Evolutionary conservation across 2,113 vertebrate species (phyloP).

Genomic region (Balaeniceps rex): DNA sequence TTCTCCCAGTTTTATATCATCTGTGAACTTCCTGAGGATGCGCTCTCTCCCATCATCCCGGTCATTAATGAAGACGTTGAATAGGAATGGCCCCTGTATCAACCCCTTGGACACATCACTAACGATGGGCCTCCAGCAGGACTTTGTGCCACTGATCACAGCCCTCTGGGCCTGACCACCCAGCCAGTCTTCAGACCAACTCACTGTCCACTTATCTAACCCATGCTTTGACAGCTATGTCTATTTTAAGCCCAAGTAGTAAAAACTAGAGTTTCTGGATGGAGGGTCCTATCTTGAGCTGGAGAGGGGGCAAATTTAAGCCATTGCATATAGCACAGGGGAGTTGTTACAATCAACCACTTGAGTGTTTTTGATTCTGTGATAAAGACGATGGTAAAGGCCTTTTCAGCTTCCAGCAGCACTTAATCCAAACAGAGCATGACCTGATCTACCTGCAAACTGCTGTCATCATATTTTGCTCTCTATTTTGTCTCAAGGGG

Average conservation of each 20-base stretch:
- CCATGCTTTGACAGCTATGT: neutral
- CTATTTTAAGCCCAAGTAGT: neutral
- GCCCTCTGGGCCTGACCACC: neutral
- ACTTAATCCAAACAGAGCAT: slow-evolving; percentile 29
- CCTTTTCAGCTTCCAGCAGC: neutral
- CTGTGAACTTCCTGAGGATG: neutral
- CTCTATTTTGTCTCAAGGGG: neutral
- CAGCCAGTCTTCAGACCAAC: neutral
- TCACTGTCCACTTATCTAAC: no score
- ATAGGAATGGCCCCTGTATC: neutral
- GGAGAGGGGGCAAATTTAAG: neutral
- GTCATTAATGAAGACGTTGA: neutral
- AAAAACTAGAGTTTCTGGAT: neutral
- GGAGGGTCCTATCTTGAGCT: neutral
- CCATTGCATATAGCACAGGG: no score
- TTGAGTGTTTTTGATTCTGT: neutral
- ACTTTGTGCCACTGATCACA: neutral
- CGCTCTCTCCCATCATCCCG: neutral
- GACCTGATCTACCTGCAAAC: neutral
- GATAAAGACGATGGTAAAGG: neutral
- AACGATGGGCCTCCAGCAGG: neutral
- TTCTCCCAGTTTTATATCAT: neutral
- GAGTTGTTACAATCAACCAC: neutral
- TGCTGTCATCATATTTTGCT: neutral
- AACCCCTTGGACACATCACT: neutral